phyloP scores from a whole-genome alignment of 2,113 vertebrate genomes.

The Melanostigma gelatinosum region DNA sequence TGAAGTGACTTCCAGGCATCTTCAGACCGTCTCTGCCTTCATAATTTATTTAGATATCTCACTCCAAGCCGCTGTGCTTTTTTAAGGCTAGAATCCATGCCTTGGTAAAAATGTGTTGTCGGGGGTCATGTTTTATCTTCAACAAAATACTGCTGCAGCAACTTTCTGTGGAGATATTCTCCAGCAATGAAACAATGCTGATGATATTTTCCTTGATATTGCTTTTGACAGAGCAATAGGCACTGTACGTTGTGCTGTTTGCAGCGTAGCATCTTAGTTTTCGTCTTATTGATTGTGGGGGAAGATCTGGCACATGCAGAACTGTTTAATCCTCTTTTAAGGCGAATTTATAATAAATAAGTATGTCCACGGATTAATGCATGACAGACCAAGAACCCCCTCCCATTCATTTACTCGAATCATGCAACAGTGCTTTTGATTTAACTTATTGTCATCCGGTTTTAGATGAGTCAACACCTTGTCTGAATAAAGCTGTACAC shows the following conservation, averaged over 20 bases:
- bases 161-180: background rate
- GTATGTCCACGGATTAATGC: background rate
- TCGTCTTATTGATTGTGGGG: background rate
- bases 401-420: background rate
- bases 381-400: background rate
- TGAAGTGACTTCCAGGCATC: constrained; percentile 35
- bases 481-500: background rate
- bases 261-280: background rate
- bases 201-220: no score
- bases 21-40: constrained; percentile 7
- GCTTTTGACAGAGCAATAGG: background rate
- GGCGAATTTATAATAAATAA: no score
- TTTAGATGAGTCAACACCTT: background rate
- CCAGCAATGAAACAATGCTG: no score
- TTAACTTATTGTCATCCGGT: background rate
- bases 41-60: constrained; percentile 16
- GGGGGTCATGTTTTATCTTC: background rate
- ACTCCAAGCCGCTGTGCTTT: background rate
- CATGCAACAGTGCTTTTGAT: background rate
- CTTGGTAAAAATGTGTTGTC: background rate
- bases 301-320: background rate
- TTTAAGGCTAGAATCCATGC: background rate
- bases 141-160: background rate
- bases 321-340: background rate
- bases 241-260: background rate